Evolutionary conservation across 1,140 invertebrate genomes (phyloP), one percentile per base, ranked within the genome.

Genomic region (Papilio aristodemus): DNA sequence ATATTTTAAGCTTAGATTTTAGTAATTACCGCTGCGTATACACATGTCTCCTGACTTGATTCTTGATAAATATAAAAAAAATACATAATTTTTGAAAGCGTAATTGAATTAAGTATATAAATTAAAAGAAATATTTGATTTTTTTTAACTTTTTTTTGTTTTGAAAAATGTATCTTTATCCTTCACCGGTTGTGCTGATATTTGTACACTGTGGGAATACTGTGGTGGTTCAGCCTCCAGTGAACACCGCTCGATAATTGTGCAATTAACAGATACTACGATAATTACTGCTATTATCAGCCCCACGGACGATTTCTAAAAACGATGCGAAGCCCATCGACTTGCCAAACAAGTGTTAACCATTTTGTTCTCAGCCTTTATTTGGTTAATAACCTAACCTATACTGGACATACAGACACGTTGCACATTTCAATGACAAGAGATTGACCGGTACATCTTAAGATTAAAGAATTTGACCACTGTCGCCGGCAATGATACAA

Each of bases 231-330:
- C 38, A 64, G 62, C 62, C 62, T 64, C 62, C 38, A 38, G 6
- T 64, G 62, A 64, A 64, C 64, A 67, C 36, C 36, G 63, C 38
- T 69, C 50, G 72, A 73, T 79, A 78, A 79, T 81, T 68, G 67
- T 68, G 69, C 71, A 77, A 81, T 81, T 78, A 78, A 68, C 70
- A 67, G 73, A 70, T 73, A 66, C 60, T 39, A 25, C 67, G 69
- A 69, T 77, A 75, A 75, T 75, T 54, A 64, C 14, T 38, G 22
- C 62, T 27, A 64, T 64, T 64, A 64, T 43, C 62, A 43, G 62
- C 62, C 39, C 62, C 62, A 64, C 38, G 62, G 62, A 64, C 62
- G 62, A 64, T 64, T 64, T 64, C 62, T 64, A 64, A 64, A 62
- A 37, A 41, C 58, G 38, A 64, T 43, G 62, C 62, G 37, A 17